Conservation (phyloP, 2,888 invertebrate species). For the Eupithecia insigniata region DNA sequence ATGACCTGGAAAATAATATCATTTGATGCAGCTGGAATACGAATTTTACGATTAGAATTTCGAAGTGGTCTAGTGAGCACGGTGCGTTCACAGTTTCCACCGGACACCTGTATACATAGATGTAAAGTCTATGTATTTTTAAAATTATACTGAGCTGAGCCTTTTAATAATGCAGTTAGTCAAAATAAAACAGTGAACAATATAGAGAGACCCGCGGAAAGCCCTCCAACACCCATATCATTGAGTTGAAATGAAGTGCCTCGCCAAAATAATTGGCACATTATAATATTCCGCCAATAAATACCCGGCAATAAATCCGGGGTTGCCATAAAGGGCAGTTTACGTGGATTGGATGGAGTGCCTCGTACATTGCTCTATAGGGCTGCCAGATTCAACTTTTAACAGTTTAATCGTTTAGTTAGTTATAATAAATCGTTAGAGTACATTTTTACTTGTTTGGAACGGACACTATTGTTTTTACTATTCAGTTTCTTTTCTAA, state of each 20-base stretch:
- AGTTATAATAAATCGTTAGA: background rate
- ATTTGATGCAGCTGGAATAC: no score
- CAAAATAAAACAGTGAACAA: background rate
- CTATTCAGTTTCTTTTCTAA: background rate
- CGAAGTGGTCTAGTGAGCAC: no score
- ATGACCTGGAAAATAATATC: no score
- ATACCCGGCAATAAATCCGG: slow-evolving; percentile 38
- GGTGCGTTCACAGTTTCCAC: no score
- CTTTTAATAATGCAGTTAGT: background rate
- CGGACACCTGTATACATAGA: no score
- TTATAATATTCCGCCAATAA: slow-evolving; percentile 39
- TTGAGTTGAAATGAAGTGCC: slow-evolving; percentile 30
- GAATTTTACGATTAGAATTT: no score
- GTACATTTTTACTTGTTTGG: background rate
- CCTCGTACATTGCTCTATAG: slow-evolving; percentile 24
- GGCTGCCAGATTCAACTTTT: slow-evolving; percentile 10
- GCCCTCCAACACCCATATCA: slow-evolving; percentile 25
- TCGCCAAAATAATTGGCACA: slow-evolving; percentile 36
- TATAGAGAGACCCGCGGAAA: slow-evolving; percentile 4
- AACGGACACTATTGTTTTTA: background rate
- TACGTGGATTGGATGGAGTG: slow-evolving; percentile 40
- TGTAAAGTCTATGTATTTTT: no score
- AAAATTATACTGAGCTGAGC: background rate
- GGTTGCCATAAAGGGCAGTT: slow-evolving; percentile 41
- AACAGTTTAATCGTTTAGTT: background rate